Evolutionary conservation across 1,140 invertebrate genomes (phyloP), one percentile per base, ranked within the genome.

Genomic region (Adelges cooleyi): DNA sequence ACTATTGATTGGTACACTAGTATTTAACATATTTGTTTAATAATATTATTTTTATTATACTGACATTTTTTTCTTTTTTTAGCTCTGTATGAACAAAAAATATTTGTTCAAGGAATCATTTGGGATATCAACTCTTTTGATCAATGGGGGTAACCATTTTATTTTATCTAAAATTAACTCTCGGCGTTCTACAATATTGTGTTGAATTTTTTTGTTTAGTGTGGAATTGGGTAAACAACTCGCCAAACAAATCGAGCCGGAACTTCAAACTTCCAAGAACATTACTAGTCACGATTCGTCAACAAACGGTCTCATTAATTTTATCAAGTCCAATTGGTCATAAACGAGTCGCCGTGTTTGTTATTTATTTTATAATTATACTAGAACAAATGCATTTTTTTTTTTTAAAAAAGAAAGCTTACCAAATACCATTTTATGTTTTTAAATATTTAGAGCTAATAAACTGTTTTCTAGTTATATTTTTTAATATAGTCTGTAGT

Each of bases 91-190:
- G 96, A 99, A 76, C 93, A 97, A 74, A 99, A 99, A 77, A 99
- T 99, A 70, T 99, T 99, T 79, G 85, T 87, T 2, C 96, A 99
- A 78, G 96, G 96, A 65, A 83, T 95, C 15, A 93, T 99, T 71
- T 99, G 97, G 97, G 90, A 97, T 75, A 97, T 99, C 71, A 99
- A 99, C 76, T 98, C 95, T 0, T 99, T 89, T 77, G 97, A 99
- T 80, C 97, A 99, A 76, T 99, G 95, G 95, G 97, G 96, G 87
- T 89, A 80, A 79, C 80, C 77, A 33, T 33, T 42, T 66, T 40
- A 8, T 48, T 59, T 5, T 29, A 56, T 29, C 53, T 66, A 66
- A 66, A 62, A 17, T 66, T 51, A 53, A 40, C n/a, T 62, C 66
- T 59, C 33, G 25, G 48, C 48, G 2, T 54, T 40, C n/a, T 51